These are phyloP conservation scores for Amazona vittata DNA, from an alignment of 2,113 vertebrate species.

Conservation along the genomic window DNA sequence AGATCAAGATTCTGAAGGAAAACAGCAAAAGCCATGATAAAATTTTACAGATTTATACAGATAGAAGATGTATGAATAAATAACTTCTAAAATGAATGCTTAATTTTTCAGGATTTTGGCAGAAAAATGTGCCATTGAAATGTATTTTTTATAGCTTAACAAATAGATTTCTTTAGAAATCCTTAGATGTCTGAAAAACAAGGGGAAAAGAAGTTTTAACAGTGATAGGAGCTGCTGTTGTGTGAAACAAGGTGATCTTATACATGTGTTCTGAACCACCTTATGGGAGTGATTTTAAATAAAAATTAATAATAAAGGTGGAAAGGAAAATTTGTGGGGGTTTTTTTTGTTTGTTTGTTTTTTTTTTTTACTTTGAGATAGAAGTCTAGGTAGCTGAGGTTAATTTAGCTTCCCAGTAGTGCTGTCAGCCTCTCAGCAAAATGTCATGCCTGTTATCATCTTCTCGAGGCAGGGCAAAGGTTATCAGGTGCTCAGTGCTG, in stretches of 20 bases:
- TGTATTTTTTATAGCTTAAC: not conserved
- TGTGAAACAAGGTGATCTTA: not conserved
- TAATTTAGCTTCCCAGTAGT: not conserved
- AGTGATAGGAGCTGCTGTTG: accelerated
- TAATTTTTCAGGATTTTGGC: not conserved
- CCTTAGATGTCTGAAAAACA: not conserved
- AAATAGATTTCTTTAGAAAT: not conserved
- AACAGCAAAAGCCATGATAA: not conserved
- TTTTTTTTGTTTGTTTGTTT: too few relatives aligned
- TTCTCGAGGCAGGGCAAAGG: not conserved
- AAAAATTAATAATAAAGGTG: not conserved
- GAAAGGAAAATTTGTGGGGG: not conserved
- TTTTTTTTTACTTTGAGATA: not conserved
- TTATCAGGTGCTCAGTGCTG: not conserved
- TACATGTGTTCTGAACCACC: not conserved
- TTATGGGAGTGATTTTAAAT: not conserved
- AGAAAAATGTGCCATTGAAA: not conserved
- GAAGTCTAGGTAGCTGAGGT: not conserved
- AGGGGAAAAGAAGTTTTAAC: not conserved
- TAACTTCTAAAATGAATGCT: not conserved
- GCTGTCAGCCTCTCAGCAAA: not conserved
- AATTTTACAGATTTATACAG: not conserved
- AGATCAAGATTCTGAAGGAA: not conserved
- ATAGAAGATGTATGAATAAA: not conserved
- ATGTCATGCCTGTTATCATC: not conserved